Conservation (phyloP, 2,888 invertebrate genomes). For the Rhyacophila evoluta region DNA sequence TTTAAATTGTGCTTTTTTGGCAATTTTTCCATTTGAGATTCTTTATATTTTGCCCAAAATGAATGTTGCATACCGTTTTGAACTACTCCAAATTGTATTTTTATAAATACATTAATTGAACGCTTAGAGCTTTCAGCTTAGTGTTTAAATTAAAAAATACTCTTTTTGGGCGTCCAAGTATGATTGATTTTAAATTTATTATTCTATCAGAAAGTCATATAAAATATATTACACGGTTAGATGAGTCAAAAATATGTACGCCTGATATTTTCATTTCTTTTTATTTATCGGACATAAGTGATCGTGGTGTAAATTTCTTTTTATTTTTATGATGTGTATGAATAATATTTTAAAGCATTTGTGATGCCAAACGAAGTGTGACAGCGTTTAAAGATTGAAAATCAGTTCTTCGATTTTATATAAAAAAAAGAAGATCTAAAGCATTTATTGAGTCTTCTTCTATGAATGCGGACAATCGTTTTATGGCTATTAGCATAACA, state of each 20-base stretch:
- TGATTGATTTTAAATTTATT: no score
- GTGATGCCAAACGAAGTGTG: neutral
- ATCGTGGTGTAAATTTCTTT: neutral
- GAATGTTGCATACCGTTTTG: no score
- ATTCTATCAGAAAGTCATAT: neutral
- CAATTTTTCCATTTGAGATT: no score
- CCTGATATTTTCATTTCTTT: neutral
- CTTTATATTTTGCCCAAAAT: no score
- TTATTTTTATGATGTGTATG: neutral
- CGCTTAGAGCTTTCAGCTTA: no score
- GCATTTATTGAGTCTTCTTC: neutral
- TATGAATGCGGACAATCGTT: neutral
- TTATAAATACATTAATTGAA: no score
- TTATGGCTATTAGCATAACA: neutral
- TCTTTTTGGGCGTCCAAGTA: no score
- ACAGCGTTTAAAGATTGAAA: neutral
- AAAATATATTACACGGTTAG: neutral
- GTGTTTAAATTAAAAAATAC: no score
- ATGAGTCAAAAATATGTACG: neutral
- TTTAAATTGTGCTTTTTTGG: no score
- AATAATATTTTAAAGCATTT: neutral
- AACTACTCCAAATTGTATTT: no score
- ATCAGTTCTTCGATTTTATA: neutral
- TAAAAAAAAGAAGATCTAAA: neutral
- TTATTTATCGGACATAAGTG: neutral